A percentile compares a stretch with the other conserved stretches of the same genome.
Conservation (phyloP, 2,888 invertebrate genomes). For the Eupithecia exiguata region DNA sequence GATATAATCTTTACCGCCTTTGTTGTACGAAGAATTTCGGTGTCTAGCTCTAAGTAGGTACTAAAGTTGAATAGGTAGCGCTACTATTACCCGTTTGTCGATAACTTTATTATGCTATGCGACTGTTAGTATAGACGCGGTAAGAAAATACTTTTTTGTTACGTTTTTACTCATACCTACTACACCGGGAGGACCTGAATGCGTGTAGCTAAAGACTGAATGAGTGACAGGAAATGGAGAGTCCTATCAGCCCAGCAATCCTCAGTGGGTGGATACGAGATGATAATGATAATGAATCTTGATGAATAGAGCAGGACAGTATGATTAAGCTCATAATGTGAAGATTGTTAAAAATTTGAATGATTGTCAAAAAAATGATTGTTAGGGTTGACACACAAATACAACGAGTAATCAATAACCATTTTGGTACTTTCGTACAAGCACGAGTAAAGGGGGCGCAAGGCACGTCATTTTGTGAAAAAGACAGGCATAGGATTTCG, state of each 20-base stretch:
- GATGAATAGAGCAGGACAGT: neutral
- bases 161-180: neutral
- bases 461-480: too few species aligned
- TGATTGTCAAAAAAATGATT: too few species aligned
- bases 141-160: neutral
- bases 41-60: conserved; percentile 41
- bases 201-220: neutral
- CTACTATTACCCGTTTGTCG: conserved; percentile 24
- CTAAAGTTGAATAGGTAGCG: conserved; percentile 32
- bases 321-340: too few species aligned
- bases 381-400: too few species aligned
- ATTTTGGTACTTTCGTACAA: too few species aligned
- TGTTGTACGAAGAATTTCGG: conserved; percentile 45
- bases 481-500: too few species aligned
- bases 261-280: neutral
- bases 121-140: neutral
- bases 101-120: conserved; percentile 14
- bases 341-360: too few species aligned
- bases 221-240: neutral
- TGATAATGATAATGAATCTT: neutral
- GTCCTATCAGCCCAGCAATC: neutral
- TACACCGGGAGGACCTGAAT: too few species aligned
- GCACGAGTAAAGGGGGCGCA: too few species aligned
- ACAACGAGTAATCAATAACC: too few species aligned
- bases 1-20: conserved; percentile 48